A percentile compares a stretch with the other conserved stretches of the same genome.
These are phyloP conservation scores for Odontesthes bonariensis DNA, from an alignment of 2,113 vertebrate genomes.

Conservation along the genomic window DNA sequence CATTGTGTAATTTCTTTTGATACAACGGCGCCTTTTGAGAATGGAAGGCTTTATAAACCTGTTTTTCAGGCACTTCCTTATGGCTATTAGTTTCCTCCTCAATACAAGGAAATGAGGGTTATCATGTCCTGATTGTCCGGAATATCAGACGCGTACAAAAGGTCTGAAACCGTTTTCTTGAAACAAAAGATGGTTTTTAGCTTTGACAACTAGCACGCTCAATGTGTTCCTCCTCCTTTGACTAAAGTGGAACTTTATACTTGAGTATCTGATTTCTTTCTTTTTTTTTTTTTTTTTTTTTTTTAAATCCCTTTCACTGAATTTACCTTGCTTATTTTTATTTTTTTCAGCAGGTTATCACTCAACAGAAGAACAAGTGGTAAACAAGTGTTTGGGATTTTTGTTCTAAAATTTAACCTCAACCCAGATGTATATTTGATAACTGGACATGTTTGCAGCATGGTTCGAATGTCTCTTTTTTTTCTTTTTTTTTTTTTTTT, in stretches of 20 bases:
- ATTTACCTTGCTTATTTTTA: slow-evolving; percentile 6
- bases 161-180: too few relatives aligned
- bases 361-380: slow-evolving; percentile 50
- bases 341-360: slow-evolving; percentile 61
- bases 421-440: slow-evolving; percentile 15
- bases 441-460: slow-evolving; percentile 44
- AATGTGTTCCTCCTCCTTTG: slow-evolving; percentile 1
- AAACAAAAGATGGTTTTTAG: slow-evolving; percentile 21
- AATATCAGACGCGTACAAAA: not conserved
- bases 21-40: too few relatives aligned
- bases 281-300: too few relatives aligned
- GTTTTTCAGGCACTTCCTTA: slow-evolving; percentile 33
- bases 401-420: slow-evolving; percentile 3
- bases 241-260: not conserved
- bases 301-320: slow-evolving; percentile 3
- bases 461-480: slow-evolving; percentile 31
- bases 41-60: slow-evolving; percentile 25
- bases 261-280: not conserved
- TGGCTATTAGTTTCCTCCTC: not conserved
- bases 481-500: not conserved
- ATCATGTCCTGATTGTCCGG: not conserved
- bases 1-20: not conserved
- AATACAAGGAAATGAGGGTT: slow-evolving; percentile 28
- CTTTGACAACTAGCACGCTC: not conserved
- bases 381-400: slow-evolving; percentile 41